phyloP scores from a whole-genome alignment of 2,113 vertebrate genomes.

The Xiphophorus maculatus region DNA sequence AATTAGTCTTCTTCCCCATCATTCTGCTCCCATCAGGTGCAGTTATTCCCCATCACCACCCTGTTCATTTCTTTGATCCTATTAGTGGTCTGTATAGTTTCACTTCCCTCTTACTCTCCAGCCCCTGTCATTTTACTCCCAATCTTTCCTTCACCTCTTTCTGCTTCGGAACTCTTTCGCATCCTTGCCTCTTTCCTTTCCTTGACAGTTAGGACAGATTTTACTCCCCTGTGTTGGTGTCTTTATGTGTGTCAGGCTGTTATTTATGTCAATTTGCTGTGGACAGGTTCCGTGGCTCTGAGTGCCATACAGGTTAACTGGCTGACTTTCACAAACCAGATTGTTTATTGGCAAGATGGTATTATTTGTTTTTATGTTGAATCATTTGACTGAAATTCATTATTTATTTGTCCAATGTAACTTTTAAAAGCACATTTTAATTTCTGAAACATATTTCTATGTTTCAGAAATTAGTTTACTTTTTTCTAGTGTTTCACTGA shows the following conservation, averaged over 20 bases:
- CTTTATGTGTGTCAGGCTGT: conserved; percentile 31
- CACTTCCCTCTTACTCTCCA: conserved; percentile 11
- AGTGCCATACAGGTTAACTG: conserved; percentile 6
- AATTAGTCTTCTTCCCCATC: conserved; percentile 1
- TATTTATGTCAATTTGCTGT: conserved; percentile 35
- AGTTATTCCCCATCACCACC: conserved; percentile 18
- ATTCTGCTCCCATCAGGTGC: conserved; percentile 24
- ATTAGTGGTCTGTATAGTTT: conserved; percentile 31
- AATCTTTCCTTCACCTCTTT: conserved; percentile 25
- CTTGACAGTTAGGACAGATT: conserved; percentile 13
- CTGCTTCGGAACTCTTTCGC: conserved; percentile 5
- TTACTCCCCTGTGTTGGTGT: conserved; percentile 8
- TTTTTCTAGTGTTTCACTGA: too few relatives aligned
- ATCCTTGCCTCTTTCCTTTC: conserved; percentile 10
- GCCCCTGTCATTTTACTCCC: conserved; percentile 18
- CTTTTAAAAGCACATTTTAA: too few relatives aligned
- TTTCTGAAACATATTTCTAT: too few relatives aligned
- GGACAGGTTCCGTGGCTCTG: conserved; percentile 31
- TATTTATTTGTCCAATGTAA: too few relatives aligned
- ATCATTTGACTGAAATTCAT: too few relatives aligned
- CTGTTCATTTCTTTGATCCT: conserved; percentile 17
- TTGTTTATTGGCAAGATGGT: too few relatives aligned
- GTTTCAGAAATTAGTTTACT: too few relatives aligned
- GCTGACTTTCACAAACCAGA: conserved; percentile 17
- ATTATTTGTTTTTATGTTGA: too few relatives aligned